Base-by-base conservation (phyloP, 2,113 vertebrate genomes). In the Thoracochromis brauschi region DNA sequence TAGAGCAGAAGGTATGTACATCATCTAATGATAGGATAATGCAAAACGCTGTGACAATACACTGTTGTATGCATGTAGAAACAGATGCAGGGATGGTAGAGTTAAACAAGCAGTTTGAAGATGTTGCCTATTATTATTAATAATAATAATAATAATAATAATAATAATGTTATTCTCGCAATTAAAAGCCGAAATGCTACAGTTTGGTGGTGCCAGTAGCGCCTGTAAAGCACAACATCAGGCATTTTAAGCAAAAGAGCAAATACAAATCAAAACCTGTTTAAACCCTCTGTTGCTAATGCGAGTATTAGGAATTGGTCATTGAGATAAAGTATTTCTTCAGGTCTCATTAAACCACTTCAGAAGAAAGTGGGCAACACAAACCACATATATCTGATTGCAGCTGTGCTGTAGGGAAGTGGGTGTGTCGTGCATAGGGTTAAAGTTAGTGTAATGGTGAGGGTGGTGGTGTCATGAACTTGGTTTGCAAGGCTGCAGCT, bases 1-100 rank as follows among this genome's bases (percentile, higher is more conserved):
- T 98, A 58, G 95, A 97, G 85, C 97, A 98, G 92, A 98, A 97
- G 97, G 98, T 98, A 91, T 7, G 88, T 55, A 40, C 29, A 54
- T 79, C 24, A 45, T 33, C 31, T 17, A 6, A 82, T 38, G 4
- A 49, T 9, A 19, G 1, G 0, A 40, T 75, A 75, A 31, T 31
- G 14, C 9, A 49, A 17, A 73, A 10, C 0, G 1, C 38, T 42
- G 65, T 71, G 38, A 71, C 12, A 42, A 10, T 42, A 71, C 38
- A 71, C 38, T 16, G 65, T 42, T 42, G 38, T 1, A 6, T 68
- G 7, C 12, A 42, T 71, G 1, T 8, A 29, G 71, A 47, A 29
- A 49, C 71, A 31, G 42, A 47, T 31, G 45, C 24, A 17, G 42
- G 73, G 73, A 49, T 51, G 73, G 17, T 29, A 49, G 4, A 3